These are phyloP conservation scores for Eptatretus atami DNA, from an alignment of 2,797 vertebrate species.

Conservation along the genomic window DNA sequence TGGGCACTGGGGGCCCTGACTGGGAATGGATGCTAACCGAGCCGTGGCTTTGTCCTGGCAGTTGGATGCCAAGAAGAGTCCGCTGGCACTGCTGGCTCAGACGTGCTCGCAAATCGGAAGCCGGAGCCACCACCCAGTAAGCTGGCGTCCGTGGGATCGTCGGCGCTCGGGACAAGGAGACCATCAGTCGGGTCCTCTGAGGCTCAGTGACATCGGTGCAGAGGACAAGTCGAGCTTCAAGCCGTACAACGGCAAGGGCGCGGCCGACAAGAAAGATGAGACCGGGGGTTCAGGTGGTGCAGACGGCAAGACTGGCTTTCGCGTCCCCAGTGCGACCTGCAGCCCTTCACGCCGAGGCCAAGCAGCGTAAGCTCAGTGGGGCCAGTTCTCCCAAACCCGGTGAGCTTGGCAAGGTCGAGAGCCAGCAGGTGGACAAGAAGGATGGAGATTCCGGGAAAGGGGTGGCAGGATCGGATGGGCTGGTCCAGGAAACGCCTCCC, in stretches of 20 bases:
- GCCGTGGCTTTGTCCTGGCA: constrained; percentile 17
- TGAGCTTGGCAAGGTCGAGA: constrained; percentile 28
- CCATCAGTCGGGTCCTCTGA: constrained; percentile 39
- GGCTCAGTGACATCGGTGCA: constrained; percentile 73
- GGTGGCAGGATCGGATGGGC: constrained; percentile 12
- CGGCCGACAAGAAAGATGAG: constrained; percentile 59
- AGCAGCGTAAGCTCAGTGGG: constrained; percentile 58
- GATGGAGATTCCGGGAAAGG: constrained; percentile 25
- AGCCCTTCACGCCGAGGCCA: constrained; percentile 82
- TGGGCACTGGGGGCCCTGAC: background rate
- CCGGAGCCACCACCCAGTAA: constrained; percentile 65
- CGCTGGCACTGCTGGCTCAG: constrained; percentile 66
- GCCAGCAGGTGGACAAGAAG: constrained; percentile 45
- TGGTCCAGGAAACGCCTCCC: constrained; percentile 21
- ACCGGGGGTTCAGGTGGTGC: constrained; percentile 20
- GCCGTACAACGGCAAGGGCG: constrained; percentile 43
- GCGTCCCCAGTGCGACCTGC: constrained; percentile 89
- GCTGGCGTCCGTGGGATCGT: constrained; percentile 37
- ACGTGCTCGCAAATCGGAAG: constrained; percentile 91
- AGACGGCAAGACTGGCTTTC: constrained; percentile 55
- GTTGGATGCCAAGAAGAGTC: constrained; percentile 94
- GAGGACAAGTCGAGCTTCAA: constrained; percentile 96
- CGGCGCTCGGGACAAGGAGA: constrained; percentile 49
- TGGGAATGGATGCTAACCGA: background rate
- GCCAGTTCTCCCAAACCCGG: constrained; percentile 32